Percentiles rank a stretch among this genome's conserved stretches.
Evolutionary conservation across 2,113 vertebrate species (phyloP).

Genomic region (Cynoglossus semilaevis): DNA sequence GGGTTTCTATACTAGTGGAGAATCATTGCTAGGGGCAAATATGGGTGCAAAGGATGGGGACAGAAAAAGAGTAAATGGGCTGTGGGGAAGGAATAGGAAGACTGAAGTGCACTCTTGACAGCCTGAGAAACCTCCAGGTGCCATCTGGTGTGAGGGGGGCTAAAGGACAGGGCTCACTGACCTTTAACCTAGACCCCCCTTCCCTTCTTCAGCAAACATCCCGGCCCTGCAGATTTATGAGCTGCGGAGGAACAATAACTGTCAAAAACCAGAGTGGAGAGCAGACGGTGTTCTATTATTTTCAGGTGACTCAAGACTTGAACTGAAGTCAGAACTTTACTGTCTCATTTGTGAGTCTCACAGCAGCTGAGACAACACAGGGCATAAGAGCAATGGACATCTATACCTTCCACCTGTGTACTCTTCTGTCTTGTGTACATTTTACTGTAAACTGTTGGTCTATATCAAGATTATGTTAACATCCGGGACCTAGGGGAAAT

Average conservation of each 20-base stretch:
- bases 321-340: slow-evolving; percentile 43
- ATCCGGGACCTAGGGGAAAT: too few relatives aligned
- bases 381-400: neutral
- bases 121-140: slow-evolving; percentile 79
- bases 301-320: slow-evolving; percentile 51
- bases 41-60: slow-evolving; percentile 37
- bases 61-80: slow-evolving; percentile 24
- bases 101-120: slow-evolving; percentile 62
- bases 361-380: slow-evolving; percentile 40
- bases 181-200: slow-evolving; percentile 79
- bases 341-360: slow-evolving; percentile 47
- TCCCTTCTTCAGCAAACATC: slow-evolving; percentile 72
- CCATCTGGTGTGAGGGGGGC: slow-evolving; percentile 77
- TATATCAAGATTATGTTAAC: slow-evolving; percentile 42
- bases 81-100: slow-evolving; percentile 18
- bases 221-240: slow-evolving; percentile 71
- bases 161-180: slow-evolving; percentile 71
- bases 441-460: too few relatives aligned
- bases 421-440: too few relatives aligned
- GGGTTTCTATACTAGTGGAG: slow-evolving; percentile 55
- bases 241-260: slow-evolving; percentile 75
- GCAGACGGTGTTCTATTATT: slow-evolving; percentile 33
- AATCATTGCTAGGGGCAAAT: slow-evolving; percentile 36
- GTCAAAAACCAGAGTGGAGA: slow-evolving; percentile 51
- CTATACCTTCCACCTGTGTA: too few relatives aligned